A percentile compares a stretch with the other conserved stretches of the same genome.
Conservation (phyloP, 2,888 invertebrate genomes). For the Zaprionus bogoriensis region DNA sequence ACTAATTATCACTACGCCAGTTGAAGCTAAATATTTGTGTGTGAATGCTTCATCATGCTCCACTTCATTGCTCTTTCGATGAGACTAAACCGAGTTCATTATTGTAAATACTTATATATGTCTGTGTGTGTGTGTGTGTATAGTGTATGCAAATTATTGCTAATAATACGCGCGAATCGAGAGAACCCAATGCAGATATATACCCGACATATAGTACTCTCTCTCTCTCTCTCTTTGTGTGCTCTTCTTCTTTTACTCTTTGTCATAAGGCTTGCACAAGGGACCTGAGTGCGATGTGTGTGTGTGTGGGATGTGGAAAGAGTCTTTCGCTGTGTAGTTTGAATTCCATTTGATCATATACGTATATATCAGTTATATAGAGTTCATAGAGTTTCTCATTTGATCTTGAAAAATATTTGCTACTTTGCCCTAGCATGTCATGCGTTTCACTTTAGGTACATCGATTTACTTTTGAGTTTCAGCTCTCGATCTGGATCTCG, state of each 20-base stretch:
- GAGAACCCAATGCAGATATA: conserved; percentile 46
- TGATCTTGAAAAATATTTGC: conserved; percentile 27
- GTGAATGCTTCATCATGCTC: conserved; percentile 36
- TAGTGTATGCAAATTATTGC: conserved; percentile 60
- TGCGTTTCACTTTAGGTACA: conserved; percentile 64
- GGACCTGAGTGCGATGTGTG: conserved; percentile 24
- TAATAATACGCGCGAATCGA: conserved; percentile 65
- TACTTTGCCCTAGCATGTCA: conserved; percentile 41
- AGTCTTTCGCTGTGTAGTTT: background rate
- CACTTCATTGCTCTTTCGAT: conserved; percentile 53
- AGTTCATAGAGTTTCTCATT: background rate
- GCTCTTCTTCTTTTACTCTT: conserved; percentile 18
- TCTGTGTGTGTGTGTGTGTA: conserved; percentile 16
- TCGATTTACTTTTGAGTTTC: conserved; percentile 38
- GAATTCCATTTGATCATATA: background rate
- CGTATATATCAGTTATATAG: background rate
- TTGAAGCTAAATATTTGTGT: conserved; percentile 61
- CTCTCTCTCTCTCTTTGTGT: conserved; percentile 33
- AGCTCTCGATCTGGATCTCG: conserved; percentile 11
- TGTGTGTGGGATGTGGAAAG: background rate
- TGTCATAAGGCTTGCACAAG: conserved; percentile 45
- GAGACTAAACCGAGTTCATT: conserved; percentile 46
- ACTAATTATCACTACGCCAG: conserved; percentile 78
- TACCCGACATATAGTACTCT: conserved; percentile 13
- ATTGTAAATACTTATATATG: conserved; percentile 35